Percentiles rank a stretch among this genome's conserved stretches.
These are phyloP conservation scores for Amblyjoppa proteus DNA, from an alignment of 2,888 invertebrate species.

Conservation along the genomic window DNA sequence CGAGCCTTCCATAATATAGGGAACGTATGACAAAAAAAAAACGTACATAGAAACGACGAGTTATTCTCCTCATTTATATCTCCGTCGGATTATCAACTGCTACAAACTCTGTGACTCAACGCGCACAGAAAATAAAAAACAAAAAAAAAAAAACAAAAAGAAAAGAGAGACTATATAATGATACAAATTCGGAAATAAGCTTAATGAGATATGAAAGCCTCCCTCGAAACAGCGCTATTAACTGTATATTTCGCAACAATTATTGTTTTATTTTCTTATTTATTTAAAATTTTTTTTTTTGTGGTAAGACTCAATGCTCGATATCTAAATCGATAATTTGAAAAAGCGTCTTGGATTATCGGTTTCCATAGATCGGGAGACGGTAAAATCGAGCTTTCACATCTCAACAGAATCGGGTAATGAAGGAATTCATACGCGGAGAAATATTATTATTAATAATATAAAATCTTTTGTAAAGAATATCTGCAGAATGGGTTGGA, in stretches of 20 bases:
- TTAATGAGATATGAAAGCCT: slow-evolving; percentile 32
- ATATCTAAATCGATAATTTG: background rate
- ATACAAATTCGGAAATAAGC: slow-evolving; percentile 54
- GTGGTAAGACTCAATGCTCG: background rate
- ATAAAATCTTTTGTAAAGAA: slow-evolving; percentile 59
- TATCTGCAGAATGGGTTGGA: slow-evolving; percentile 45
- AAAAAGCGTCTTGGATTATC: background rate
- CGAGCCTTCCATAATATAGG: slow-evolving; percentile 25
- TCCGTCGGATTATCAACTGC: slow-evolving; percentile 13
- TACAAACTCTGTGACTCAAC: slow-evolving; percentile 18
- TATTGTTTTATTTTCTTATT: slow-evolving; percentile 3
- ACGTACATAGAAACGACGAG: slow-evolving; percentile 20
- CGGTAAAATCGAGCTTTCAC: slow-evolving; percentile 10
- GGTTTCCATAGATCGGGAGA: slow-evolving; percentile 2
- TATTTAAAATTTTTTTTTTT: background rate
- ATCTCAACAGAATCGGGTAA: slow-evolving; percentile 44
- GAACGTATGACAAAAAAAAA: slow-evolving; percentile 28
- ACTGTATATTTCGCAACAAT: slow-evolving; percentile 27
- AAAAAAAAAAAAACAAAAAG: slow-evolving; percentile 5
- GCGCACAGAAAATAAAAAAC: background rate
- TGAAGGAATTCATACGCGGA: slow-evolving; percentile 62
- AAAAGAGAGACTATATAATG: slow-evolving; percentile 5
- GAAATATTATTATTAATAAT: slow-evolving; percentile 61
- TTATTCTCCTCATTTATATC: slow-evolving; percentile 8
- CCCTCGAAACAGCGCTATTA: slow-evolving; percentile 12